These are phyloP conservation scores for Gavia stellata DNA, from an alignment of 2,113 vertebrate genomes.

Conservation along the genomic window DNA sequence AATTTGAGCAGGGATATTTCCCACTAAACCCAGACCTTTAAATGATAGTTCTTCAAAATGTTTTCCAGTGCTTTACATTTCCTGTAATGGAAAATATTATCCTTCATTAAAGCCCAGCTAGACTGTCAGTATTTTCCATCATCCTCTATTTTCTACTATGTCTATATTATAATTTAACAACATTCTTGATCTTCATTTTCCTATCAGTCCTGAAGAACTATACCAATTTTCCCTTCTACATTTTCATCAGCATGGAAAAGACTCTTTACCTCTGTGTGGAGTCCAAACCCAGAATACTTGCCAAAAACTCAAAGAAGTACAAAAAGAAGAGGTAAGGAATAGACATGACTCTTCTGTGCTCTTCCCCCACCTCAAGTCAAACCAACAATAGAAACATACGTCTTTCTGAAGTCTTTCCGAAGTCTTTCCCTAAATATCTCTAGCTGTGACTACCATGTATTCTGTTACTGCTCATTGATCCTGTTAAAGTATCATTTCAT, in stretches of 20 bases:
- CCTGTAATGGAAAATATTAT: slow-evolving; percentile 53
- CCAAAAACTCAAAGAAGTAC: neutral
- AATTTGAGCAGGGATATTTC: neutral
- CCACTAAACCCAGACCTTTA: slow-evolving; percentile 37
- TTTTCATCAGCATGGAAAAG: slow-evolving; percentile 7
- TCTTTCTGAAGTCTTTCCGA: neutral
- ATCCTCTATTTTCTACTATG: neutral
- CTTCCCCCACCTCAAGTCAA: neutral
- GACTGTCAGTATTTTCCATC: slow-evolving; percentile 11
- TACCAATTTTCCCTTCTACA: neutral
- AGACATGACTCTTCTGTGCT: neutral
- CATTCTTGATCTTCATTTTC: slow-evolving; percentile 28
- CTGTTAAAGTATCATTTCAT: neutral
- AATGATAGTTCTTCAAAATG: slow-evolving; percentile 40
- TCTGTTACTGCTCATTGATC: neutral
- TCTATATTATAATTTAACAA: slow-evolving; percentile 36
- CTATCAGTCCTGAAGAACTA: neutral
- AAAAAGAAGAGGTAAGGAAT: neutral
- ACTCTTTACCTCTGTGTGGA: neutral
- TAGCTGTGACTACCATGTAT: neutral
- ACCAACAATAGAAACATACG: neutral
- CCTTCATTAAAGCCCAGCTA: neutral
- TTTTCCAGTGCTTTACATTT: slow-evolving; percentile 31
- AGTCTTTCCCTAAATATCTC: neutral
- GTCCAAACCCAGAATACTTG: neutral